These are phyloP conservation scores for Conopomorpha cramerella DNA, from an alignment of 1,140 invertebrate genomes.

Conservation along the genomic window DNA sequence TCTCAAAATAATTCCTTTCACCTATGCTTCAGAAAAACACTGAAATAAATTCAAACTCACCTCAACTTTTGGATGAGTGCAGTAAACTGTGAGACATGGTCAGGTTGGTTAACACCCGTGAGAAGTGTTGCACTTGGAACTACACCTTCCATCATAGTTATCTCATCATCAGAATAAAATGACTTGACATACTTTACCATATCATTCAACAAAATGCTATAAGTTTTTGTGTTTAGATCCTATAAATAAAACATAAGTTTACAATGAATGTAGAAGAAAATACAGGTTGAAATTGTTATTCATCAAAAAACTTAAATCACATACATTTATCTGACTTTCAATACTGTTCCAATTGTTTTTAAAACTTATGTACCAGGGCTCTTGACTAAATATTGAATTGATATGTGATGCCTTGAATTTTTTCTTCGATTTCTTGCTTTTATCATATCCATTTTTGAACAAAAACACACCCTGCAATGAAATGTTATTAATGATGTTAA, in stretches of 20 bases:
- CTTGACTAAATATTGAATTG: constrained; percentile 24
- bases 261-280: too few relatives aligned
- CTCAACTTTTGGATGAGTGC: constrained; percentile 62
- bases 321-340: constrained; percentile 29
- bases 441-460: constrained; percentile 34
- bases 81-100: constrained; percentile 73
- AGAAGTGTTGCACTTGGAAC: constrained; percentile 50
- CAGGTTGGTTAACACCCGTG: constrained; percentile 73
- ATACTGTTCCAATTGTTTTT: constrained; percentile 32
- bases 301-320: too few relatives aligned
- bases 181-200: constrained; percentile 34
- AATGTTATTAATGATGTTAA: too few relatives aligned
- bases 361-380: constrained; percentile 30
- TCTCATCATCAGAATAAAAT: constrained; percentile 16
- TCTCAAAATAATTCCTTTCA: too few relatives aligned
- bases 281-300: too few relatives aligned
- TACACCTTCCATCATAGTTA: constrained; percentile 21
- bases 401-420: constrained; percentile 18
- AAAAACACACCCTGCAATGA: constrained; percentile 39
- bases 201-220: constrained; percentile 31
- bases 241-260: too few relatives aligned
- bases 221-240: constrained; percentile 32
- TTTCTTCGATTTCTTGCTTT: constrained; percentile 19
- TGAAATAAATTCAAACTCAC: too few relatives aligned
- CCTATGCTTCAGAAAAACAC: too few relatives aligned